Percentiles rank a stretch among this genome's conserved stretches.
Evolutionary conservation across 2,797 vertebrate species (phyloP).

Genomic region (Coregonus ussuriensis): DNA sequence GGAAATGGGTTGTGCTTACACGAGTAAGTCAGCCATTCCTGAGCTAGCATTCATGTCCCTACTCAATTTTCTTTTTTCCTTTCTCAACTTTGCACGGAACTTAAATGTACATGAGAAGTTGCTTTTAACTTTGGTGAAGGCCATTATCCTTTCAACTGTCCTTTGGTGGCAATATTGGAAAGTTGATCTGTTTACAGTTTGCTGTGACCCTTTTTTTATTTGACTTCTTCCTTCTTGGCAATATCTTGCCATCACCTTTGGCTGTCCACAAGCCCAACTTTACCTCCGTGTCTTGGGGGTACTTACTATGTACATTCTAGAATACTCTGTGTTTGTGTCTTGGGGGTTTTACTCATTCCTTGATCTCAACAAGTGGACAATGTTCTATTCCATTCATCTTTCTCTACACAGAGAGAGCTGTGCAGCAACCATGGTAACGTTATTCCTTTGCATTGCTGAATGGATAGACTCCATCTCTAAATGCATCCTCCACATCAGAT

Average conservation of each 20-base stretch:
- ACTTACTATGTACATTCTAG: neutral
- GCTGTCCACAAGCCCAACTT: neutral
- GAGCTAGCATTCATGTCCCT: neutral
- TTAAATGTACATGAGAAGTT: neutral
- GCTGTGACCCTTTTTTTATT: neutral
- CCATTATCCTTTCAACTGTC: neutral
- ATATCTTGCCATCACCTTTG: neutral
- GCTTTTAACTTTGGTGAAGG: neutral
- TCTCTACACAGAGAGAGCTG: neutral
- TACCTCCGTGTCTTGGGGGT: neutral
- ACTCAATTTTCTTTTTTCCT: neutral
- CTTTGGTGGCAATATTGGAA: constrained; percentile 3
- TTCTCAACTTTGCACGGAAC: neutral
- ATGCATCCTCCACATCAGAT: neutral
- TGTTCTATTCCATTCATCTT: neutral
- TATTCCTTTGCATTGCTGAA: neutral
- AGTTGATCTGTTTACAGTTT: neutral
- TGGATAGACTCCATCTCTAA: neutral
- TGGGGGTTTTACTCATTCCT: neutral
- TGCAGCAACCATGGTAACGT: neutral
- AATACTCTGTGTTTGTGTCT: neutral
- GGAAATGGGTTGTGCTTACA: neutral
- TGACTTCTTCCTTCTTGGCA: constrained; percentile 1
- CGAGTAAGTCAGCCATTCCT: constrained; percentile 3
- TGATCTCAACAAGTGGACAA: neutral